Base-by-base conservation (phyloP, 2,113 vertebrate genomes). In the Chaetodon auriga region DNA sequence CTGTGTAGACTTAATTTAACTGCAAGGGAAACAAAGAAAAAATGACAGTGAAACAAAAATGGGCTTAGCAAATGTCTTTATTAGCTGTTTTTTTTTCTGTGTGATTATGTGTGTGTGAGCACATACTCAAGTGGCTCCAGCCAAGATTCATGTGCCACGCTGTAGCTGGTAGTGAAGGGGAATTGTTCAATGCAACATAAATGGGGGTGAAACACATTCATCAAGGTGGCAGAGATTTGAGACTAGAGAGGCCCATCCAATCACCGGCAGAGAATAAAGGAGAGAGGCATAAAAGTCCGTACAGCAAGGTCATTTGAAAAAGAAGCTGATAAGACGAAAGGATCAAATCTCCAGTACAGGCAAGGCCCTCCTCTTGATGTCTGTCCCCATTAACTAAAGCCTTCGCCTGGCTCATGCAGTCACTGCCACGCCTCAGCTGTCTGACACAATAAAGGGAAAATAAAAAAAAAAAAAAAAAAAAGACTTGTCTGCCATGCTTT, bases 221-320 rank as follows among this genome's bases (percentile, higher is more conserved):
- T 93, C 90, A 93, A 88, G 83, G 85, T 78, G 80, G 90, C 70
- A 77, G 86, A 91, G 87, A 91, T 89, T 83, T 84, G 90, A 92
- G 90, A 84, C 74, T 70, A 74, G 84, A 88, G 79, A 88, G 86
- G 63, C 82, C 86, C 86, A 87, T 91, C 92, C 90, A 92, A 92
- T 93, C 91, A 91, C 55, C 9, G 36, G 75, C 53, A 48, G 83
- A 82, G 90, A 91, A 92, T 91, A 91, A 90, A 90, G 78, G 66
- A 75, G 85, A 76, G 70, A 87, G 76, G 84, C 78, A 90, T 92
- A 91, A 94, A 93, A 85, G 88, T 87, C 89, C 6, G 76, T 62
- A 81, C 66, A 48, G 91, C 93, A 95, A 94, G 93, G 93, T 93
- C 92, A 90, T 91, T 87, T 85, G 90, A 87, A 92, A 94, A 93